These are phyloP conservation scores for Cephus cinctus DNA, from an alignment of 1,140 invertebrate genomes.

Conservation along the genomic window DNA sequence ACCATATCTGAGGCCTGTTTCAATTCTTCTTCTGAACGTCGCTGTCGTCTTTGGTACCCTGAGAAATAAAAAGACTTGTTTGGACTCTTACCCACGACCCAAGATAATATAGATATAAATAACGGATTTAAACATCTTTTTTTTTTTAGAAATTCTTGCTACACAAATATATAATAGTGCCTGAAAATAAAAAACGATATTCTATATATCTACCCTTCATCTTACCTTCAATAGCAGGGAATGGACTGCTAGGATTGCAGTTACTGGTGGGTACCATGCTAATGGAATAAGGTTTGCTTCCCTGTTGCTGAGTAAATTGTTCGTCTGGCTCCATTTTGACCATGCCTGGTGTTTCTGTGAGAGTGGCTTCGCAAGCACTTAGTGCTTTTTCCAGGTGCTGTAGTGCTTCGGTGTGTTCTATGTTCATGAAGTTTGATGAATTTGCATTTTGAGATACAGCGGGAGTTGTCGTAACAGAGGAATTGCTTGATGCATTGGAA, in stretches of 20 bases:
- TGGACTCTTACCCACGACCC: no score
- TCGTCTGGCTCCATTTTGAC: conserved; percentile 55
- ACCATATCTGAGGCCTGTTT: conserved; percentile 77
- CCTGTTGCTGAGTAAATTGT: conserved; percentile 43
- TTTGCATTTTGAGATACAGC: conserved; percentile 19
- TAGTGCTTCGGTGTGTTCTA: conserved; percentile 51
- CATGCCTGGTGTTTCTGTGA: conserved; percentile 49
- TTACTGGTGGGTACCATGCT: conserved; percentile 49
- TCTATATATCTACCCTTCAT: no score
- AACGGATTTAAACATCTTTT: not conserved
- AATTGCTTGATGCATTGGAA: conserved; percentile 28
- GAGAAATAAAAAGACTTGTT: not conserved
- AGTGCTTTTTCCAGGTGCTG: conserved; percentile 52
- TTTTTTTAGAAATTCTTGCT: conserved; percentile 11
- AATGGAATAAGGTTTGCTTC: conserved; percentile 51
- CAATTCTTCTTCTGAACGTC: conserved; percentile 71
- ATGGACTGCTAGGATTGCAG: conserved; percentile 49
- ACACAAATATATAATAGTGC: not conserved
- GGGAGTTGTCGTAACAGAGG: conserved; percentile 8
- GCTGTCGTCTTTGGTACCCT: conserved; percentile 60
- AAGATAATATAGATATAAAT: not conserved
- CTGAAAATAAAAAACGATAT: not conserved
- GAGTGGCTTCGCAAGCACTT: conserved; percentile 50
- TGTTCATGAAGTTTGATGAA: conserved; percentile 46
- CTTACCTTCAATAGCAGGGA: conserved; percentile 54